Evolutionary conservation across 2,113 vertebrate species (phyloP), one percentile per base, ranked within the genome.

Genomic region (Gallinago paraguaiae): DNA sequence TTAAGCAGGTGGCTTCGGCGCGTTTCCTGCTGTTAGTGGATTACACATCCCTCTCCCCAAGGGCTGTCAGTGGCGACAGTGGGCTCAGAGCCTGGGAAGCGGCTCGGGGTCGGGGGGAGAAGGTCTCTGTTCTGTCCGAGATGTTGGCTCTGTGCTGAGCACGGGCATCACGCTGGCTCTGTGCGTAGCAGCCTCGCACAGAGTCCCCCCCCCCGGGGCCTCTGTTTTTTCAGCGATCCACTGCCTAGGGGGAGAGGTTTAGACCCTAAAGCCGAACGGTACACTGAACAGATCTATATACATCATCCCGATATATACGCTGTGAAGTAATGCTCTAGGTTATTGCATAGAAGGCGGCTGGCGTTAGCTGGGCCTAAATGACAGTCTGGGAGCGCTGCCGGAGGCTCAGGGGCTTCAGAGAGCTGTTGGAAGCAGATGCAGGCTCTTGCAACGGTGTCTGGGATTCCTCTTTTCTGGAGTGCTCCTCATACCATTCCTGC

Each of bases 401-500:
- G 90, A 97, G 96, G 91, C 97, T 97, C 54, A 91, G n/a, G 37
- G 96, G 61, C 13, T 97, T 92, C 86, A 59, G 76, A 11, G 67
- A 76, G 61, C 92, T 85, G 18, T 74, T 60, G 86, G 91, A 39
- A 37, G 90, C 30, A 82, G 95, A 91, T 59, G 97, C 96, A 78
- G 98, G 97, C 23, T 97, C 85, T 80, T 97, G 92, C 80, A 76
- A 25, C 1, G 86, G 70, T 33, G 93, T 91, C 82, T 98, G 98
- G 12, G 91, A 57, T 64, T 98, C 97, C 72, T 98, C 98, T 88
- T 98, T 97, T 59, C 97, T 98, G 56, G 99, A 98, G 57, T 99
- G 99, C 82, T 99, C 99, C 80, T 98, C 98, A 51, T 99, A 99
- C 99, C 99, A 99, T 94, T 99, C 99, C 99, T 85, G 85, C 94